Conservation (phyloP, 2,797 vertebrate genomes). For the Arctocebus calabarensis region DNA sequence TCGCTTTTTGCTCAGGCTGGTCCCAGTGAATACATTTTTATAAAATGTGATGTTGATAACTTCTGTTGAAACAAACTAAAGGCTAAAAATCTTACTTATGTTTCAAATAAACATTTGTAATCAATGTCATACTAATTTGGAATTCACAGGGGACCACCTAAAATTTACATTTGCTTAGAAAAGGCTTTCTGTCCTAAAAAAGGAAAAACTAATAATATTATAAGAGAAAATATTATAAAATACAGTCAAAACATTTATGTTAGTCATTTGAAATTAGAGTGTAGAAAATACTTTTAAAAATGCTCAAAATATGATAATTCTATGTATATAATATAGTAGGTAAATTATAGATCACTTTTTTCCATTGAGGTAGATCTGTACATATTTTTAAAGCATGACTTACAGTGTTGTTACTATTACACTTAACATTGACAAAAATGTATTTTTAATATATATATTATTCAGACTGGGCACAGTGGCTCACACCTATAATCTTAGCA, state of each 20-base stretch:
- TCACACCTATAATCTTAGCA: background rate
- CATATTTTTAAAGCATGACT: constrained; percentile 42
- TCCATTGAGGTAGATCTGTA: background rate
- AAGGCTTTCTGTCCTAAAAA: background rate
- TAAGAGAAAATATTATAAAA: constrained; percentile 27
- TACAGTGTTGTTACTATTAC: background rate
- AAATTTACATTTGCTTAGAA: constrained; percentile 45
- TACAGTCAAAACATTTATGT: constrained; percentile 30
- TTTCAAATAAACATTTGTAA: constrained; percentile 32
- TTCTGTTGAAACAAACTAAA: background rate
- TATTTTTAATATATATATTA: constrained; percentile 12
- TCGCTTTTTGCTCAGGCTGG: no score
- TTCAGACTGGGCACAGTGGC: background rate
- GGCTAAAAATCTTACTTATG: constrained; percentile 19
- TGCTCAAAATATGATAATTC: background rate
- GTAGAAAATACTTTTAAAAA: constrained; percentile 46
- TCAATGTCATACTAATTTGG: constrained; percentile 18
- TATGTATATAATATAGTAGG: background rate
- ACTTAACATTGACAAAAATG: constrained; percentile 30
- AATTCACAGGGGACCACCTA: constrained; percentile 29
- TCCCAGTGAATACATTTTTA: background rate
- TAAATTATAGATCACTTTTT: constrained; percentile 24
- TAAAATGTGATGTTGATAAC: constrained; percentile 16
- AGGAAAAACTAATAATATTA: constrained; percentile 27
- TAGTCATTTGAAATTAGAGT: background rate